Evolutionary conservation across 2,888 invertebrate genomes (phyloP), one percentile per base, ranked within the genome.

Genomic region (Caenorhabditis afra): DNA sequence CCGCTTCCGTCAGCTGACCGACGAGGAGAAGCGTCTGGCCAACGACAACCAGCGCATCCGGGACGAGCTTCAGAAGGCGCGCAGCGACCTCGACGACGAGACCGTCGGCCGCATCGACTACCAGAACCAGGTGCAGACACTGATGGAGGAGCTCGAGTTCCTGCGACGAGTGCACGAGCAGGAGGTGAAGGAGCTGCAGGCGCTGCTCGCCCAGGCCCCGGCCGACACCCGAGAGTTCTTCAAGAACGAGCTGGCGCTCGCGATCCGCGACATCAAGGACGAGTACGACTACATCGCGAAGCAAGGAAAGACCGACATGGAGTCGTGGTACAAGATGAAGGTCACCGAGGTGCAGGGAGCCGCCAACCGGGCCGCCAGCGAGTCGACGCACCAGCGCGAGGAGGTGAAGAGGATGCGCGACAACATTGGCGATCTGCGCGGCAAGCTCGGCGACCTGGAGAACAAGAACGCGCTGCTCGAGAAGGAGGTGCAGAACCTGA

Each of bases 311-410:
- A 88, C 87, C n/a, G 92, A 92, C 82, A 91, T 92, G 90, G 92
- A 92, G 86, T 90, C 90, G 59, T 92, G 91, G 91, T 92, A 92
- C 90, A 91, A 92, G 86, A 90, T 92, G 81, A 92, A 92, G 91
- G 89, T 89, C 7, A 88, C 88, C 80, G 90, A 90, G 61, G 90
- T 90, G 23, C 90, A 90, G 71, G 89, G 90, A 55, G 84, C 87
- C 22, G 88, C 90, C 16, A 89, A 88, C 70, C 86, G 90, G 3
- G 91, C 90, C 16, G 92, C 92, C 81, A 90, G 92, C 88, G 92
- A 92, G 83, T 90, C 90, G 44, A 89, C 82, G 83, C 92, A 92
- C 90, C 91, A 91, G 84, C 89, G 86, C 55, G 86, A 86, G 18
- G 86, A 92, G 80, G 92, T 92, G 59, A 82, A 79, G 68, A 58